Percentiles rank a stretch among this genome's conserved stretches.
phyloP scores from a whole-genome alignment of 2,797 vertebrate genomes.

The Hapalemur alaotrensis region DNA sequence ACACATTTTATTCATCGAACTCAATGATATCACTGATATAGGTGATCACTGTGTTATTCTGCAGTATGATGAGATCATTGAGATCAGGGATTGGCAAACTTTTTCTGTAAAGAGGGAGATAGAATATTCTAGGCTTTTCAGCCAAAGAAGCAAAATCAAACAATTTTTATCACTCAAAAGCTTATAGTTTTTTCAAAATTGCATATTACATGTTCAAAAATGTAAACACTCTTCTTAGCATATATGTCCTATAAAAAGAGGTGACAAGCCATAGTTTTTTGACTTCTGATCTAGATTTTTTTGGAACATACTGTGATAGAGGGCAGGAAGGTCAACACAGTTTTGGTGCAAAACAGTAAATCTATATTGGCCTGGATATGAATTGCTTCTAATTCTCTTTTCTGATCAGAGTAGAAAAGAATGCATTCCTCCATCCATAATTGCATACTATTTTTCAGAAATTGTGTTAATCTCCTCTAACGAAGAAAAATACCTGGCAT shows the following conservation, averaged over 20 bases:
- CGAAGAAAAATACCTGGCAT: not conserved
- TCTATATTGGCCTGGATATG: not conserved
- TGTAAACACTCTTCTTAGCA: not conserved
- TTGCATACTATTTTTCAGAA: not conserved
- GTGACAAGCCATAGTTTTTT: fast-evolving
- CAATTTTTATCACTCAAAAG: not conserved
- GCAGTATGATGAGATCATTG: not conserved
- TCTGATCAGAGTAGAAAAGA: not conserved
- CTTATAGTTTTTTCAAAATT: not conserved
- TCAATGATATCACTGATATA: not conserved
- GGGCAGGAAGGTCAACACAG: not conserved
- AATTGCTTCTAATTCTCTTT: not conserved
- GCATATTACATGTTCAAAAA: not conserved
- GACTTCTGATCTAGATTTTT: not conserved
- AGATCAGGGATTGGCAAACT: not conserved
- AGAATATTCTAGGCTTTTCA: not conserved
- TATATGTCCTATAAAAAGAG: not conserved
- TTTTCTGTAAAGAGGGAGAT: not conserved
- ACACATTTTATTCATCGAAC: not conserved
- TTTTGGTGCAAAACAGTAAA: not conserved
- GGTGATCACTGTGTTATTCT: not conserved
- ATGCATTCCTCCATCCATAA: not conserved
- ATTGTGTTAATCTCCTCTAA: not conserved
- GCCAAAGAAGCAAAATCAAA: not conserved
- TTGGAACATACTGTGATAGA: not conserved